phyloP scores from a whole-genome alignment of 2,797 vertebrate species.

The Adelosebastes latens region DNA sequence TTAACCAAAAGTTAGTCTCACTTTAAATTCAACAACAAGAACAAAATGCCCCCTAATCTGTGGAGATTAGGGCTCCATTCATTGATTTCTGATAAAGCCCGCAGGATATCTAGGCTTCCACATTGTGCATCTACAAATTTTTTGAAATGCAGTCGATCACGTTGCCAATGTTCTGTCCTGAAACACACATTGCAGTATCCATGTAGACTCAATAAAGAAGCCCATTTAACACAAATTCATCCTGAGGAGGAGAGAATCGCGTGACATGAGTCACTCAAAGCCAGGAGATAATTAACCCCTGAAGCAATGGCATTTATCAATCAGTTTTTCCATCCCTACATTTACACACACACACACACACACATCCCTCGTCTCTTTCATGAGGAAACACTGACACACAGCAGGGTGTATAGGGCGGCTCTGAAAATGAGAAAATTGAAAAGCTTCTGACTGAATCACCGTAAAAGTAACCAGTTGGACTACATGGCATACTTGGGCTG shows the following conservation, averaged over 20 bases:
- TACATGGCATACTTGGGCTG: background rate
- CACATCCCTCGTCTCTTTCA: conserved; percentile 8
- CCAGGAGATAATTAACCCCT: conserved; percentile 43
- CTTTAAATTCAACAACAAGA: background rate
- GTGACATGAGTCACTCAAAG: conserved; percentile 28
- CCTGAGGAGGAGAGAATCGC: background rate
- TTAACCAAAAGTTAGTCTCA: background rate
- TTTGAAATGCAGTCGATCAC: background rate
- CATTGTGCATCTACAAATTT: background rate
- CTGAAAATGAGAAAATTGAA: conserved; percentile 5
- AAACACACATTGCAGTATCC: background rate
- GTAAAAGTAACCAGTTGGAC: conserved; percentile 11
- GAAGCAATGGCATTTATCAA: conserved; percentile 32
- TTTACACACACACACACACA: conserved; percentile 17
- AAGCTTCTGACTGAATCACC: conserved; percentile 8
- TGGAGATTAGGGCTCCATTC: background rate
- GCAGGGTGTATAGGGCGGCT: background rate
- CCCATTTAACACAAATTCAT: conserved; percentile 1
- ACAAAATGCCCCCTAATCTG: background rate
- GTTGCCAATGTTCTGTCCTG: background rate
- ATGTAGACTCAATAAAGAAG: background rate
- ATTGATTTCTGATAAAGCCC: background rate
- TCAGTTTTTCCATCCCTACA: conserved; percentile 48
- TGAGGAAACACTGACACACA: conserved; percentile 15
- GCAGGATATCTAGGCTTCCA: background rate